A percentile compares a stretch with the other conserved stretches of the same genome.
phyloP scores from a whole-genome alignment of 2,113 vertebrate genomes.

The Onychorhynchus coronatus region DNA sequence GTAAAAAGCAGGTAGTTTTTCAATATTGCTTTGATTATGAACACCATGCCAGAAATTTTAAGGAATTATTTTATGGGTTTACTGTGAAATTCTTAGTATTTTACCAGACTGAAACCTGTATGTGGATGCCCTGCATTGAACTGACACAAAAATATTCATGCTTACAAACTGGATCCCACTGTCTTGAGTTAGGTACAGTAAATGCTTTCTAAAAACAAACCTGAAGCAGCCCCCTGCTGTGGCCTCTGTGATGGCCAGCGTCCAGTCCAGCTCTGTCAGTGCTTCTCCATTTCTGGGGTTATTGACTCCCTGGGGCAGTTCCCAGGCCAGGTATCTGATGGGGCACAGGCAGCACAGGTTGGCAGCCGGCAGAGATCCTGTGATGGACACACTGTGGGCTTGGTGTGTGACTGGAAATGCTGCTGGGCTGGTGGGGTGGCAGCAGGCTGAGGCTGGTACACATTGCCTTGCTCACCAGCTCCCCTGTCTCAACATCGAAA shows the following conservation, averaged over 20 bases:
- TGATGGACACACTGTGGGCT: rapidly evolving
- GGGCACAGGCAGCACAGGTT: neutral
- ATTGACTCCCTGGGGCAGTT: neutral
- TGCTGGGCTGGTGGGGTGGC: neutral
- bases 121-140: neutral
- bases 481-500: neutral
- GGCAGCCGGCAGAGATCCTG: neutral
- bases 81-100: neutral
- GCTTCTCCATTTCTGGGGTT: neutral
- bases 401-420: neutral
- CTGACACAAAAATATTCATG: neutral
- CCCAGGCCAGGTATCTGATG: neutral
- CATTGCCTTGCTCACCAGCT: neutral
- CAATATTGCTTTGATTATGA: neutral
- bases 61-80: neutral
- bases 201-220: neutral
- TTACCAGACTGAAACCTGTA: rapidly evolving
- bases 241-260: neutral
- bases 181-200: neutral
- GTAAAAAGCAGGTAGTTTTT: neutral
- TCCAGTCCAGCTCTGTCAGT: neutral
- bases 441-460: neutral
- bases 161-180: neutral
- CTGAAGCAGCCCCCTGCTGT: rapidly evolving
- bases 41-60: neutral